Base-by-base conservation (phyloP, 1,140 invertebrate species). In the Camponotus floridanus region DNA sequence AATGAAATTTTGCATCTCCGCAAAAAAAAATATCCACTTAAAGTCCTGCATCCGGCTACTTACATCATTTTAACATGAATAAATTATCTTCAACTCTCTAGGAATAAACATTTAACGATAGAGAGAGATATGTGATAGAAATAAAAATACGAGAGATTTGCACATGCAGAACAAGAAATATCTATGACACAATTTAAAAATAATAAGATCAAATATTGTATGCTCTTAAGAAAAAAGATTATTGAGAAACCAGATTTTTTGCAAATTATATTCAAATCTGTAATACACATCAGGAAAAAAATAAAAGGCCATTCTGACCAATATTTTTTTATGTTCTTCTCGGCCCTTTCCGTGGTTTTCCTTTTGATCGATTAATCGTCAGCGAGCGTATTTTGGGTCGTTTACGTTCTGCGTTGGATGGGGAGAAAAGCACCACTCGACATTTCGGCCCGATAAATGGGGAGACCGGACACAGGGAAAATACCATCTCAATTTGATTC, bases 401-500 rank as follows among this genome's bases (percentile, higher is more conserved):
- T 83, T 83, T 83, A 61, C 55, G 68, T 74, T 83, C 68, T 73
- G 61, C 62, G n/a, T 39, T 48, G 68, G 39, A 13, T 55, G 39
- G 21, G 61, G 79, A 61, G 68, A 68, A 74, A 83, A 83, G 79
- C 79, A 36, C 79, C 79, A 83, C 79, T 83, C 79, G 79, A 83
- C 79, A 83, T 83, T 83, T 83, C 55, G 55, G 55, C 31, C 39
- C 79, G 79, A 74, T 83, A 83, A 83, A 83, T 83, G 79, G 68
- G 51, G 68, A 45, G 79, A 61, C 68, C 79, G 68, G 79, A 83
- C 79, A 83, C 73, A 85, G 74, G 42, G 73, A 85, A 85, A 76
- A 78, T 85, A 85, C 74, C 81, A 78, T 78, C 71, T 85, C 81
- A 78, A 78, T 85, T 85, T 78, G 81, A 85, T 78, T 85, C 81